Percentiles rank a stretch among this genome's conserved stretches.
Evolutionary conservation across 2,113 vertebrate genomes (phyloP).

Genomic region (Pogona vitticeps): DNA sequence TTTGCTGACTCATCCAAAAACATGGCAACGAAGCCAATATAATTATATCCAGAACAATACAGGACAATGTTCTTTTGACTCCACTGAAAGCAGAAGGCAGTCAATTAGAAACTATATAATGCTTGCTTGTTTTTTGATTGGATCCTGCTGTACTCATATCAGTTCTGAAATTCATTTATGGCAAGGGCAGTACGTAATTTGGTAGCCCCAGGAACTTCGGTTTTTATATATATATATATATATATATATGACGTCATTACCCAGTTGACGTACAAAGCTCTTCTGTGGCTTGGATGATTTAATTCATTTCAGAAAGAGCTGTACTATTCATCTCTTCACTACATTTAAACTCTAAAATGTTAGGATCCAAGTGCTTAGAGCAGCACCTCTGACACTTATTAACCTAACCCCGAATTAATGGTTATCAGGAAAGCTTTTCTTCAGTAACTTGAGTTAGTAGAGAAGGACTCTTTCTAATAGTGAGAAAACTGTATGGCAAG

Average conservation of each 20-base stretch:
- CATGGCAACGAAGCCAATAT: background rate
- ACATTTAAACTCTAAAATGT: no score
- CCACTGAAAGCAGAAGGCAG: background rate
- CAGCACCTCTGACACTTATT: no score
- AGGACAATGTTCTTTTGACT: conserved; percentile 4
- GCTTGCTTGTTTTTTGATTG: background rate
- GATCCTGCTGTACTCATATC: background rate
- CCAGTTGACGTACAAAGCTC: background rate
- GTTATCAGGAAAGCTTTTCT: no score
- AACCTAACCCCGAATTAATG: no score
- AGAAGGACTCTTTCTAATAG: no score
- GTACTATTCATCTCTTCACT: no score
- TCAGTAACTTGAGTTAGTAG: no score
- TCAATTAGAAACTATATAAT: background rate
- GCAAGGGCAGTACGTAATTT: background rate
- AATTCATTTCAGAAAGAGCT: background rate
- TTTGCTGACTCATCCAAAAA: conserved; percentile 19
- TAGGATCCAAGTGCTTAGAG: no score
- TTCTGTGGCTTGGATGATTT: background rate
- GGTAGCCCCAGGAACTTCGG: background rate
- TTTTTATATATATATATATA: background rate
- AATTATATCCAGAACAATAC: conserved; percentile 1
- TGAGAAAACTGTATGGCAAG: no score
- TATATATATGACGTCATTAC: background rate
- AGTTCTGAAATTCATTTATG: background rate